phyloP scores from a whole-genome alignment of 2,797 vertebrate genomes.

The Tragopan temminckii region DNA sequence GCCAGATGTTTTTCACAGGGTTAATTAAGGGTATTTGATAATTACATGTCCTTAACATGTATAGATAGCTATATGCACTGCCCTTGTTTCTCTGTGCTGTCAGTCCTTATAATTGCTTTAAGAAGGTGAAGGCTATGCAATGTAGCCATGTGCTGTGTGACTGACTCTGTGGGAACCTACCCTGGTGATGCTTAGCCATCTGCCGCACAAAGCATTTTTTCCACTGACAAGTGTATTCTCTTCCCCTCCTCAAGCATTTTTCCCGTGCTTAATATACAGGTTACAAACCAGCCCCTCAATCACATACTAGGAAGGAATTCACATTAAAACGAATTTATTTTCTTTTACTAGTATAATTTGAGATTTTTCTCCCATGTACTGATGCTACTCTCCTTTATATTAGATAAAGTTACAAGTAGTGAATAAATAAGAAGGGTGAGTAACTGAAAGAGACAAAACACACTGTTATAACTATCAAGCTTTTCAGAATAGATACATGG shows the following conservation, averaged over 20 bases:
- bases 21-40: constrained; percentile 66
- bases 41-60: constrained; percentile 52
- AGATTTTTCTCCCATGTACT: background rate
- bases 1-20: constrained; percentile 44
- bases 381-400: background rate
- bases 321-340: background rate
- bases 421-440: background rate
- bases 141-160: background rate
- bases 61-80: constrained; percentile 9
- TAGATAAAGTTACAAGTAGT: constrained; percentile 9
- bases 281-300: background rate
- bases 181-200: constrained; percentile 59
- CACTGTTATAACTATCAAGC: background rate
- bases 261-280: background rate
- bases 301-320: background rate
- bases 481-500: background rate
- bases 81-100: constrained; percentile 5
- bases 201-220: constrained; percentile 36
- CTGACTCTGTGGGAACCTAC: constrained; percentile 47
- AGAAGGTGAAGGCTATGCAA: background rate
- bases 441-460: background rate
- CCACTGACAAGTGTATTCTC: constrained; percentile 19
- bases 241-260: background rate
- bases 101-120: constrained; percentile 29
- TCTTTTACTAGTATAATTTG: background rate